These are phyloP conservation scores for Mustelus asterias DNA, from an alignment of 2,113 vertebrate species.

Conservation along the genomic window DNA sequence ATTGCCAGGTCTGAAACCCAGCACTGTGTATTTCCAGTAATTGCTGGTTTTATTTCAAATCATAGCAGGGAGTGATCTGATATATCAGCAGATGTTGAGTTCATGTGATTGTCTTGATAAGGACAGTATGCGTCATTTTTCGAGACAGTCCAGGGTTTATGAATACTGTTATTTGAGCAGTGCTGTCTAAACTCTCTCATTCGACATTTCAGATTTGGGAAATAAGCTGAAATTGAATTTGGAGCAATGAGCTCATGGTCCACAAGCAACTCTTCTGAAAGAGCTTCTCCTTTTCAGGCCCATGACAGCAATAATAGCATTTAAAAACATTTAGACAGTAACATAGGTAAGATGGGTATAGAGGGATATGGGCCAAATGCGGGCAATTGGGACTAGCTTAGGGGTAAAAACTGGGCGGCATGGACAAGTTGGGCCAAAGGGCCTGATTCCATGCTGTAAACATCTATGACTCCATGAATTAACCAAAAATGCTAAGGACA, in stretches of 20 bases:
- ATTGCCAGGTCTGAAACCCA: background rate
- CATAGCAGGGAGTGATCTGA: background rate
- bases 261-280: background rate
- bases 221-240: conserved; percentile 30
- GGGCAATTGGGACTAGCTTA: too few species aligned
- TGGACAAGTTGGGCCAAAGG: too few species aligned
- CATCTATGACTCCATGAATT: background rate
- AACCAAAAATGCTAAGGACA: background rate
- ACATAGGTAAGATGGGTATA: too few species aligned
- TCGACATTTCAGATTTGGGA: background rate
- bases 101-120: background rate
- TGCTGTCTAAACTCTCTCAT: background rate
- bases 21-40: background rate
- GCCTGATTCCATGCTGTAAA: too few species aligned
- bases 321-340: too few species aligned
- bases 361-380: too few species aligned
- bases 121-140: background rate
- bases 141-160: background rate
- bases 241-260: background rate
- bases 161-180: conserved; percentile 17
- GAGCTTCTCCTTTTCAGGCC: background rate
- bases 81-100: background rate
- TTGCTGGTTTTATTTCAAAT: background rate
- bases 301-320: background rate
- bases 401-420: too few species aligned